Evolutionary conservation across 2,797 vertebrate species (phyloP).

Genomic region (Squalus acanthias): DNA sequence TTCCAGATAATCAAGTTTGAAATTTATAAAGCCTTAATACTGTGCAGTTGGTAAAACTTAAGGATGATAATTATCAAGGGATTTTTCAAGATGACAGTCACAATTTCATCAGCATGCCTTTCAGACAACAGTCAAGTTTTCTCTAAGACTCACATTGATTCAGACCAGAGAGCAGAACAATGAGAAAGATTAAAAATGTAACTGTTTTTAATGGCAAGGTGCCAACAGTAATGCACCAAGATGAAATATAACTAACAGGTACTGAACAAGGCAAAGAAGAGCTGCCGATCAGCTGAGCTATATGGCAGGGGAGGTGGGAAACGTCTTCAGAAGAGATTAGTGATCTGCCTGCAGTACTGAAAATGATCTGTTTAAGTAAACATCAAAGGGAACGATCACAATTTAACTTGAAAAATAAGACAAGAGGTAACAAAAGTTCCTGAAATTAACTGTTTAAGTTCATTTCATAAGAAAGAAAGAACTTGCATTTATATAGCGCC

Average conservation of each 20-base stretch:
- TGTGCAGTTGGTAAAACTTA: neutral
- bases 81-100: neutral
- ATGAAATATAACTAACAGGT: neutral
- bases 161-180: neutral
- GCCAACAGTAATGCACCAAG: neutral
- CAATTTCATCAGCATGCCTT: neutral
- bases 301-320: neutral
- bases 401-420: neutral
- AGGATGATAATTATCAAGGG: neutral
- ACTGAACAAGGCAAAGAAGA: neutral
- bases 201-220: neutral
- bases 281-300: neutral
- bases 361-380: conserved; percentile 12
- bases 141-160: neutral
- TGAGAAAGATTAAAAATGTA: neutral
- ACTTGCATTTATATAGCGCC: neutral
- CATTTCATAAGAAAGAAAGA: neutral
- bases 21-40: neutral
- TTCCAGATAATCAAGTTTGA: neutral
- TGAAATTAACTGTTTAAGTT: neutral
- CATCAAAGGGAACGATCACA: neutral
- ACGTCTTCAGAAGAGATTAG: neutral
- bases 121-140: neutral
- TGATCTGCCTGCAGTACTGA: neutral
- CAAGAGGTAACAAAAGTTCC: neutral